Conservation (phyloP, 2,888 invertebrate genomes). For the Macrophya annulata region DNA sequence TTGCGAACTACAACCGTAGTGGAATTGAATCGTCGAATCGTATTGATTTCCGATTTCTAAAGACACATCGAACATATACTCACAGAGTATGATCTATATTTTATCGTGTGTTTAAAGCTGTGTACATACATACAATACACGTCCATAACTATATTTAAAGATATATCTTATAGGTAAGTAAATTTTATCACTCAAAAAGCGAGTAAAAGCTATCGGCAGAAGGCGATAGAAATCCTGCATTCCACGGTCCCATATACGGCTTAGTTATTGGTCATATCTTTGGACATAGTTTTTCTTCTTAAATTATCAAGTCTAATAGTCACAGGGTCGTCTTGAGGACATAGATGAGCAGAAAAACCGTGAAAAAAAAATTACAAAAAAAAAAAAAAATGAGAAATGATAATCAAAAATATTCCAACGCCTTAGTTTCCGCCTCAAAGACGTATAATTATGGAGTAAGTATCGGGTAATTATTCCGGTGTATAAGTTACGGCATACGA, state of each 20-base stretch:
- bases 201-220: constrained; percentile 18
- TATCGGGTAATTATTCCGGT: constrained; percentile 8
- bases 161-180: constrained; percentile 44
- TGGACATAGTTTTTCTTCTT: neutral
- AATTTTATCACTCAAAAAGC: constrained; percentile 24
- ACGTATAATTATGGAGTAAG: neutral
- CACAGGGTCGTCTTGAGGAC: neutral
- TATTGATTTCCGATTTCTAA: constrained; percentile 52
- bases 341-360: neutral
- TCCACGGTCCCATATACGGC: neutral
- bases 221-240: neutral
- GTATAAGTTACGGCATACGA: neutral
- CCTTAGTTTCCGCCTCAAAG: constrained; percentile 6
- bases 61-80: constrained; percentile 26
- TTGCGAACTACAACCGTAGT: neutral
- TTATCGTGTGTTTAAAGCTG: neutral
- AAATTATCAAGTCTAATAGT: neutral
- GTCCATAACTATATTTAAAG: neutral
- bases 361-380: neutral
- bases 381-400: neutral
- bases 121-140: neutral
- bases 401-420: neutral
- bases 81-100: constrained; percentile 2
- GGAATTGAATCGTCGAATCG: constrained; percentile 41
- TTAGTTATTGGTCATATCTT: constrained; percentile 17